Conservation (phyloP, 2,888 invertebrate genomes). For the Eupithecia abbreviata region DNA sequence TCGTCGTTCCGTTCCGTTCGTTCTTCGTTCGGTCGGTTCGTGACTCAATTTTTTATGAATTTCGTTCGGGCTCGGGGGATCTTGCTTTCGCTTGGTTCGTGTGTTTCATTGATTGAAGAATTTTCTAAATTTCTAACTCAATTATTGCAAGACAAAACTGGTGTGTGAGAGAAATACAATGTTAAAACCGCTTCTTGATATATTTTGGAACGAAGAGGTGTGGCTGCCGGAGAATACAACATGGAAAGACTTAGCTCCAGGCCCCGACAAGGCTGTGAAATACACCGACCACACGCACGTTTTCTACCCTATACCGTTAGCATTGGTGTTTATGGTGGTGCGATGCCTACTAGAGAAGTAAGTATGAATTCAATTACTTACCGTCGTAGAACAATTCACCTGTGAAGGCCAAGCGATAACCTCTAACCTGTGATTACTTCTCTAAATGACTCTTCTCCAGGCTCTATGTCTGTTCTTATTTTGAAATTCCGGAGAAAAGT, state of each 20-base stretch:
- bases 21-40: neutral
- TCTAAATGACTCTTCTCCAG: conserved; percentile 18
- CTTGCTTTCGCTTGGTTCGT: conserved; percentile 18
- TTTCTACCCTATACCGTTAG: conserved; percentile 92
- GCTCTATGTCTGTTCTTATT: conserved; percentile 22
- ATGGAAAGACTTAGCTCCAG: conserved; percentile 93
- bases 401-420: conserved; percentile 43
- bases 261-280: conserved; percentile 87
- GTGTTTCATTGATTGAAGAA: conserved; percentile 5
- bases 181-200: conserved; percentile 74
- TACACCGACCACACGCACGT: conserved; percentile 93
- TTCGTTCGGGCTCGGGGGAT: neutral
- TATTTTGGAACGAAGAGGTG: conserved; percentile 92
- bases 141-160: conserved; percentile 22
- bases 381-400: conserved; percentile 27
- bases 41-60: neutral
- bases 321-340: conserved; percentile 89
- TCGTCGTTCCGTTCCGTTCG: no score
- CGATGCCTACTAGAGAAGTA: conserved; percentile 94
- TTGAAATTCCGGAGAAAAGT: conserved; percentile 20
- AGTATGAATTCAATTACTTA: conserved; percentile 62
- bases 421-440: conserved; percentile 41
- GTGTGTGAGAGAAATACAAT: conserved; percentile 47
- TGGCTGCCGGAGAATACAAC: conserved; percentile 97
- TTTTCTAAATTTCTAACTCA: conserved; percentile 27